These are phyloP conservation scores for Henicopernis longicauda DNA, from an alignment of 2,113 vertebrate genomes.

Conservation along the genomic window DNA sequence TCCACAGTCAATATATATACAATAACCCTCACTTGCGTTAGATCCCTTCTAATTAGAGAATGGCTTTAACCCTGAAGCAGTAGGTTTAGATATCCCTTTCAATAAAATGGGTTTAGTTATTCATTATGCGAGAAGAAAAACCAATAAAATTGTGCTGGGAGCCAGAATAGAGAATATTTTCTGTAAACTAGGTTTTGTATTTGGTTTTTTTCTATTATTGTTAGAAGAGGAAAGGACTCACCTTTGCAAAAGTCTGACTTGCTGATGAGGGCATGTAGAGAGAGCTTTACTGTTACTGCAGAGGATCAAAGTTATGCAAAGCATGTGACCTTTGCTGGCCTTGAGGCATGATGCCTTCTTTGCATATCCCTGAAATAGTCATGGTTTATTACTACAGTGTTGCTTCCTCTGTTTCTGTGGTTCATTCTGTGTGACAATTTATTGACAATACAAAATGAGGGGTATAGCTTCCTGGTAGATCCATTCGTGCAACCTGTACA, in stretches of 20 bases:
- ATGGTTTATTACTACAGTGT: conserved; percentile 52
- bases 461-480: conserved; percentile 36
- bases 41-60: conserved; percentile 32
- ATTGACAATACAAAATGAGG: background rate
- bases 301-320: conserved; percentile 18
- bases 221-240: background rate
- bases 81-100: background rate
- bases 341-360: conserved; percentile 71
- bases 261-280: background rate
- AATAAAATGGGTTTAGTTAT: conserved; percentile 34
- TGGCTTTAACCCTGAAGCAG: background rate
- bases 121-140: conserved; percentile 30
- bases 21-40: background rate
- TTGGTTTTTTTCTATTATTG: background rate
- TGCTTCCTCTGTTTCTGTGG: conserved; percentile 55
- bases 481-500: conserved; percentile 44
- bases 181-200: background rate
- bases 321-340: conserved; percentile 47
- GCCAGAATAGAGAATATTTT: conserved; percentile 4
- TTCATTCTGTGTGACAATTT: conserved; percentile 27
- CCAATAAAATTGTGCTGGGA: conserved; percentile 13
- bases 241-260: background rate
- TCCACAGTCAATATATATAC: background rate
- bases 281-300: background rate
- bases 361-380: conserved; percentile 61